Base-by-base conservation (phyloP, 2,797 vertebrate species). In the Setipinna tenuifilis region DNA sequence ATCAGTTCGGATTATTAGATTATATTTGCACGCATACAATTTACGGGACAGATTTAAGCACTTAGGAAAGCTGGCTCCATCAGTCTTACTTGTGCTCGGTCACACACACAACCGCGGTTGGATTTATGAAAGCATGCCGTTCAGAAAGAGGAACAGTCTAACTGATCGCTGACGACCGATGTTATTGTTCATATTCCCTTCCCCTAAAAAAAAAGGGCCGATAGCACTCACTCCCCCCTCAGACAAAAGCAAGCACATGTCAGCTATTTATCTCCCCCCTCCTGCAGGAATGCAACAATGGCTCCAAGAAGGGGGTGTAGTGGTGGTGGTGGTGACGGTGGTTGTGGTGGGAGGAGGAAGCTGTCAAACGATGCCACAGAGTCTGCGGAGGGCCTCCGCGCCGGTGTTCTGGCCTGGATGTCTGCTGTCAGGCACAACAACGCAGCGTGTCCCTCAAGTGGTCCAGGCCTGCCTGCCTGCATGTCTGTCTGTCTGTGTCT, bases 351-450 rank as follows among this genome's bases (percentile, higher is more conserved):
- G 85, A 14, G 21, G 46, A 81, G 82, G 65, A 83, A 58, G 83
- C 85, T 88, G 85, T 81, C 87, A 83, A 83, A 86, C 28, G 61
- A 87, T 61, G 65, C 78, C 82, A 82, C 50, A 6, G 41, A 84
- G 87, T 87, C 88, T 88, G 85, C 82, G 81, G n/a, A 85, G 50
- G 14, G 28, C 89, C 88, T 87, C 89, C 2, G 41, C 3, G 28
- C 65, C 86, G 82, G 90, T 82, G 83, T 35, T 54, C 83, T 85
- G 54, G 80, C 31, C 21, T 16, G 16, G 80, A 78, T 19, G 71
- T 31, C 75, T 48, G 65, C 68, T 85, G 85, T 85, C 88, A 87
- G 80, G 61, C 65, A 65, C 31, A 35, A 28, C 41, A 44, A 85
- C 58, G n/a, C 44, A 11, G 44, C 46, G 3, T 21, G 62, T 82